Conservation (phyloP, 2,888 invertebrate genomes). For the Dioctria rufipes region DNA sequence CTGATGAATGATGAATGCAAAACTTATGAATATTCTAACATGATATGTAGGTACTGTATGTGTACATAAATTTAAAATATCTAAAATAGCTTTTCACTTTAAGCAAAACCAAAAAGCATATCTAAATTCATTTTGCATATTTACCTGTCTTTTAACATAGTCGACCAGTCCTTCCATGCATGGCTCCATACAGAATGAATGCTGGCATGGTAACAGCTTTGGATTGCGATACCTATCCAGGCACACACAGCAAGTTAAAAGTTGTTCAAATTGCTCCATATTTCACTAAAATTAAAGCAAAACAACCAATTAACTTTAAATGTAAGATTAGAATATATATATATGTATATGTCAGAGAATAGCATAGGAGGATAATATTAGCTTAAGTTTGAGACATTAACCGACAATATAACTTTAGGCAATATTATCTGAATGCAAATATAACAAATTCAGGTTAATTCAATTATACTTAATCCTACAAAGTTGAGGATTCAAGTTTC, state of each 20-base stretch:
- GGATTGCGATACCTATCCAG: slow-evolving; percentile 97
- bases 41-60: too few relatives aligned
- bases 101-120: too few relatives aligned
- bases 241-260: slow-evolving; percentile 98
- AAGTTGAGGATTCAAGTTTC: not conserved
- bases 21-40: too few relatives aligned
- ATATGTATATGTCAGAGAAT: too few relatives aligned
- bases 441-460: not conserved
- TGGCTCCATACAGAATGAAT: slow-evolving; percentile 99
- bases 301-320: not conserved
- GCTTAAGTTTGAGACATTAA: too few relatives aligned
- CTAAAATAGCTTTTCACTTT: too few relatives aligned
- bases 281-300: slow-evolving; percentile 63
- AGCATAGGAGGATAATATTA: too few relatives aligned
- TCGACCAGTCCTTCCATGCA: slow-evolving; percentile 98
- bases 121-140: slow-evolving; percentile 54
- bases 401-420: too few relatives aligned
- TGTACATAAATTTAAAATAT: too few relatives aligned
- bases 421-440: slow-evolving; percentile 4
- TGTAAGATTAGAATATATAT: too few relatives aligned
- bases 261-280: slow-evolving; percentile 97
- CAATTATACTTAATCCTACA: slow-evolving; percentile 28
- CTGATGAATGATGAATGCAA: too few relatives aligned
- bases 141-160: slow-evolving; percentile 92
- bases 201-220: slow-evolving; percentile 99